Base-by-base conservation (phyloP, 1,140 invertebrate species). In the Diuraphis noxia region DNA sequence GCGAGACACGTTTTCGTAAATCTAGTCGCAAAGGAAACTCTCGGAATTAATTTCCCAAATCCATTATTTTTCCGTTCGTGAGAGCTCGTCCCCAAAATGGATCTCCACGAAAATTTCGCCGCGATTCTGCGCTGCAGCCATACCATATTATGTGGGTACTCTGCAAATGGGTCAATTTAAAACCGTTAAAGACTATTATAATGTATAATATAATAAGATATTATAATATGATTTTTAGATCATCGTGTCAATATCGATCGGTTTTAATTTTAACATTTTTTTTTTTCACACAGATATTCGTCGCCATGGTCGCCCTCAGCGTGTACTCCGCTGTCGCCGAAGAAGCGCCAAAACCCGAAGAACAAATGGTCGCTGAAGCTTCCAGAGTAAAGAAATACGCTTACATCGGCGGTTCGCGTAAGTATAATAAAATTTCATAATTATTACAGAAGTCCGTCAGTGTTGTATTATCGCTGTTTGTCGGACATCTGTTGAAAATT, bases 361-460 rank as follows among this genome's bases (percentile, higher is more conserved):
- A 77, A 46, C 77, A 43, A 89, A 87, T 34, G 0, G 46, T 25
- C 0, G 81, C 23, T 19, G 88, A 86, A 8, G 34, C 4, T 36
- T 40, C 34, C n/a, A 84, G 92, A 43, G 92, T 84, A 23, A 92
- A 92, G 82, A 92, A 92, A 92, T 88, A 92, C 88, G 92, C 92
- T 63, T 87, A 79, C 36, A n/a, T 88, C 85, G 92, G 86, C 10
- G 82, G n/a, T n/a, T n/a, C 91, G 52, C 85, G 91, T 92, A 63
- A 92, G 82, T 63, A 43, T 56, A 56, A 10, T n/a, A n/a, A n/a
- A n/a, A n/a, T n/a, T n/a, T n/a, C n/a, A n/a, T n/a, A n/a, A n/a
- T n/a, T n/a, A n/a, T n/a, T n/a, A n/a, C n/a, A n/a, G n/a, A n/a
- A n/a, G n/a, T n/a, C n/a, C n/a, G n/a, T n/a, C n/a, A n/a, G n/a